These are phyloP conservation scores for Prinia subflava DNA, from an alignment of 2,113 vertebrate species.

Conservation along the genomic window DNA sequence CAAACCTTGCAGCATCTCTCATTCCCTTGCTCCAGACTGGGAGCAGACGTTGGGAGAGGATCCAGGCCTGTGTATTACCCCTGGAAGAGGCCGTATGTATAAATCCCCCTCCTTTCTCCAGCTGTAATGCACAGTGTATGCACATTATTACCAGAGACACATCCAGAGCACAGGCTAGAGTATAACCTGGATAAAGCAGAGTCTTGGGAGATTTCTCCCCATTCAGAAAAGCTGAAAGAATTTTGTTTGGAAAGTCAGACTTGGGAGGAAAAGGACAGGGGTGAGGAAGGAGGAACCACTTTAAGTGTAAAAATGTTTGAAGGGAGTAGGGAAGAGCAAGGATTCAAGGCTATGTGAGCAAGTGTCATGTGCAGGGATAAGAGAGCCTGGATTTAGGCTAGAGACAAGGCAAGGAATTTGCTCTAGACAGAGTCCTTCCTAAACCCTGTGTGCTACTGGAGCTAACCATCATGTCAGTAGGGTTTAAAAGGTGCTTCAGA, in stretches of 20 bases:
- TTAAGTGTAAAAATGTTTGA: not conserved
- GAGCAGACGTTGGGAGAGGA: constrained; percentile 59
- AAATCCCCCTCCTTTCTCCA: constrained; percentile 37
- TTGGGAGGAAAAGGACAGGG: not conserved
- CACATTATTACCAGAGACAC: not conserved
- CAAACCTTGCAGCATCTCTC: not conserved
- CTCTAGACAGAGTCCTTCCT: constrained; percentile 3
- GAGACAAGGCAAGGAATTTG: not conserved
- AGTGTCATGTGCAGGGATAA: not conserved
- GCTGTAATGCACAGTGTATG: not conserved
- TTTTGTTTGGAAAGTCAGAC: not conserved
- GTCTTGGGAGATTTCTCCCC: not conserved
- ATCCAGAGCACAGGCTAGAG: not conserved
- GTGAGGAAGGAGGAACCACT: not conserved
- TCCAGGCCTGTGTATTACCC: constrained; percentile 30
- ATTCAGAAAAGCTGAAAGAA: not conserved
- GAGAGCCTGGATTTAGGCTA: constrained; percentile 14
- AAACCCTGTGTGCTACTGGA: not conserved
- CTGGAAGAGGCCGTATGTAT: not conserved
- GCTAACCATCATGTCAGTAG: constrained; percentile 30
- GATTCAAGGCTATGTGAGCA: constrained; percentile 13
- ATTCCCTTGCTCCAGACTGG: not conserved
- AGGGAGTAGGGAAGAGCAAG: not conserved
- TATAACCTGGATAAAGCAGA: not conserved
- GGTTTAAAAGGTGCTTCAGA: constrained; percentile 44